phyloP scores from a whole-genome alignment of 2,113 vertebrate species.

The Melanerpes formicivorus region DNA sequence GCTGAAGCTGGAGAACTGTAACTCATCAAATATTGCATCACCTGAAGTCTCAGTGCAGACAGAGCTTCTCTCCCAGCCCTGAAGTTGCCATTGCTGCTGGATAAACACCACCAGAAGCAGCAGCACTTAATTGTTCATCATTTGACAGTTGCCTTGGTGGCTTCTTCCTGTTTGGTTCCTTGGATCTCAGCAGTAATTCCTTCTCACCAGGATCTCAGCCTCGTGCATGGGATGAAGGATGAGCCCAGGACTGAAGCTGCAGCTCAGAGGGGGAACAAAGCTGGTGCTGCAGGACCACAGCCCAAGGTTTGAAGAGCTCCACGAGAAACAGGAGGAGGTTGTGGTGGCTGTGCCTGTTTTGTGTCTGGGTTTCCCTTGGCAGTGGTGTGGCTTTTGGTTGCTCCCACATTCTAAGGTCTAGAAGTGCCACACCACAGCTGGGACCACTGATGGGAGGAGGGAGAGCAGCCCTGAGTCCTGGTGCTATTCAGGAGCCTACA shows the following conservation, averaged over 20 bases:
- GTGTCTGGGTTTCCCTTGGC: background rate
- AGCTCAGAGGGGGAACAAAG: background rate
- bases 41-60: accelerated
- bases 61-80: accelerated
- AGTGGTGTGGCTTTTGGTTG: accelerated
- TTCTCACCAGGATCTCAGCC: accelerated
- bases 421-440: accelerated
- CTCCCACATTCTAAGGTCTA: background rate
- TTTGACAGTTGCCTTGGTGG: background rate
- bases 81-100: background rate
- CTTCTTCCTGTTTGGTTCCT: background rate
- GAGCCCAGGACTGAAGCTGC: background rate
- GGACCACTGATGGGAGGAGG: background rate
- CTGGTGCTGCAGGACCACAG: background rate
- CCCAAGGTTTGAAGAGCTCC: background rate
- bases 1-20: background rate
- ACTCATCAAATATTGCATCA: background rate
- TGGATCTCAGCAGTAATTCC: background rate
- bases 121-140: background rate
- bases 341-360: background rate
- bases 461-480: background rate
- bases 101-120: background rate
- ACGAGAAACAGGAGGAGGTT: background rate
- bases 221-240: accelerated
- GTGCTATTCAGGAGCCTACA: background rate